phyloP scores from a whole-genome alignment of 2,888 invertebrate genomes.

The Leucozona laternaria region DNA sequence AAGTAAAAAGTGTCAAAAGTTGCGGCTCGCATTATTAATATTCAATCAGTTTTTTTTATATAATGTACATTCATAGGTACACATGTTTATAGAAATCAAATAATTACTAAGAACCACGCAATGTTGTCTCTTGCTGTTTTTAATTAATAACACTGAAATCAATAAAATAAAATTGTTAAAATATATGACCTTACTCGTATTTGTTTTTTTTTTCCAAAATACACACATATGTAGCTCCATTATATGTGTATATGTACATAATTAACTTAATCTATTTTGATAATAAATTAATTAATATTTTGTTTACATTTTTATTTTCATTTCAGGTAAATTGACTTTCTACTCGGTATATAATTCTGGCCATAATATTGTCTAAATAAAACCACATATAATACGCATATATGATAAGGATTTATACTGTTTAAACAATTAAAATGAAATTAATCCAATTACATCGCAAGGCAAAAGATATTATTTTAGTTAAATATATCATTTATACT shows the following conservation, averaged over 20 bases:
- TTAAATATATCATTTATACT: background rate
- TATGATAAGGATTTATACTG: conserved; percentile 18
- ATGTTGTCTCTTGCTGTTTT: background rate
- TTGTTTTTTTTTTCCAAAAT: background rate
- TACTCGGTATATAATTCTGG: conserved; percentile 5
- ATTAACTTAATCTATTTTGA: conserved; percentile 27
- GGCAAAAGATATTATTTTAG: background rate
- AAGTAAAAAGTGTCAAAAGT: too few species aligned
- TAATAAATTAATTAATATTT: conserved; percentile 26
- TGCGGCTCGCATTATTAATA: too few species aligned
- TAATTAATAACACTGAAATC: background rate
- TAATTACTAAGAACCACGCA: conserved; percentile 1
- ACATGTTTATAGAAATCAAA: background rate
- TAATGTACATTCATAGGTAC: too few species aligned
- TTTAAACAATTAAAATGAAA: conserved; percentile 53
- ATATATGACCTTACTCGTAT: background rate
- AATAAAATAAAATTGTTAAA: conserved; percentile 2
- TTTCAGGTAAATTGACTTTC: conserved; percentile 59
- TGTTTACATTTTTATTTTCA: conserved; percentile 26
- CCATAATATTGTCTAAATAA: conserved; percentile 40
- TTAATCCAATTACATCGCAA: conserved; percentile 46
- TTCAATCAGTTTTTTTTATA: too few species aligned
- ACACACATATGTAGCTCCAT: background rate
- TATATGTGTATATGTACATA: background rate
- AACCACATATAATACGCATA: background rate